Evolutionary conservation across 2,888 invertebrate species (phyloP), one percentile per base, ranked within the genome.

Genomic region (Abrostola triplasia): DNA sequence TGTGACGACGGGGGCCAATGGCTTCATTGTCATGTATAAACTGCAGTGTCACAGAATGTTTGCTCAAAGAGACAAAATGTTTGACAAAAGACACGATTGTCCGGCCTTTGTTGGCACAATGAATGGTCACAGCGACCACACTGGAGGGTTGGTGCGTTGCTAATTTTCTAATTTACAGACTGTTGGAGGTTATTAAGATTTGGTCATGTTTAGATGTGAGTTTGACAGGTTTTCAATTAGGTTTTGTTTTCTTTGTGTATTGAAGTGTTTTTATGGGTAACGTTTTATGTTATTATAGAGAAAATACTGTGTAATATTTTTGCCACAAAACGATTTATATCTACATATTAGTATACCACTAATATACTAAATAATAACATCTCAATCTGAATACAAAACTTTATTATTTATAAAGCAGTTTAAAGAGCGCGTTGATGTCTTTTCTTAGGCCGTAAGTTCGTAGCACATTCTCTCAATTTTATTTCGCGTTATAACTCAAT

Each of bases 111-210:
- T 90, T 81, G 79, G 66, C 64, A 59, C 71, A 47, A 83, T 89
- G 88, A 91, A 92, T 90, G 89, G 88, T 82, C 76, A 77, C 65
- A 70, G 63, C 84, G 91, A 93, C 93, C 93, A 93, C 94, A 94
- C 92, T 85, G 86, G 82, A 85, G 67, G 83, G 82, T 70, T 87
- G 90, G 80, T 85, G 89, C 93, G 92, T 94, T 87, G 90, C 92
- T 89, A 94, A 94, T 93, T 93, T 88, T 86, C 84, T 80, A 89
- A 91, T 92, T 91, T 86, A 83, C 77, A 60, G 51, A 65, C 65
- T 58, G 11, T 60, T 72, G 10, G 13, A 50, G 41, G 44, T 49
- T 59, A 38, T 70, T 63, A 37, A 36, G 49, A 61, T 63, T 59
- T 53, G 36, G 35, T 51, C 62, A 38, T 41, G 13, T 36, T 68